Conservation (phyloP, 2,797 vertebrate genomes). For the Balearica regulorum region DNA sequence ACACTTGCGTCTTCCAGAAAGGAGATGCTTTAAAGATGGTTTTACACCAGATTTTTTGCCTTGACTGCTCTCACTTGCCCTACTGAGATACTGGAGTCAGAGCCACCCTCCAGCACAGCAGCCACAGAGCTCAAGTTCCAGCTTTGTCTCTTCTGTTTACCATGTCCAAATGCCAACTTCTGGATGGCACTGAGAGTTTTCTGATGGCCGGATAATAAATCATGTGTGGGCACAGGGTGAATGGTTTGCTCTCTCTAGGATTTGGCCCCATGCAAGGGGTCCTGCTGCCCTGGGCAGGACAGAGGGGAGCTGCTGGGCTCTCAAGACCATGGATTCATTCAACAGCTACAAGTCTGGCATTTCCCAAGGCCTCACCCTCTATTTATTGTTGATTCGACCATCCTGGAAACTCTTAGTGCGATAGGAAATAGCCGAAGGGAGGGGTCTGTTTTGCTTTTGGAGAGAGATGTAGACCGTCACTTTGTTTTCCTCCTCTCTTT, state of each 20-base stretch:
- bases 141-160: background rate
- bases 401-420: constrained; percentile 51
- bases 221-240: background rate
- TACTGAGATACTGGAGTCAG: background rate
- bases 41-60: background rate
- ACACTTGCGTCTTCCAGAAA: background rate
- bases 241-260: background rate
- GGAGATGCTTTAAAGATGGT: background rate
- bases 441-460: background rate
- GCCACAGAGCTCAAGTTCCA: background rate
- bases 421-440: constrained; percentile 56
- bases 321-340: background rate
- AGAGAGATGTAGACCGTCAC: background rate
- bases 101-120: background rate
- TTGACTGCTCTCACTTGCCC: background rate
- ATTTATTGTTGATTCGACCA: constrained; percentile 15
- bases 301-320: background rate
- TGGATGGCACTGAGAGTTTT: background rate
- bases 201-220: background rate
- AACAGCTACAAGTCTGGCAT: background rate
- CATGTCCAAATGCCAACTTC: background rate
- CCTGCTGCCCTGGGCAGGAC: background rate
- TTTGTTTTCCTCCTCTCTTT: constrained; percentile 4
- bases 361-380: constrained; percentile 44
- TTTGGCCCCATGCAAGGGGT: background rate